A percentile compares a stretch with the other conserved stretches of the same genome.
Conservation (phyloP, 2,888 invertebrate species). For the Calephelis perditalis region DNA sequence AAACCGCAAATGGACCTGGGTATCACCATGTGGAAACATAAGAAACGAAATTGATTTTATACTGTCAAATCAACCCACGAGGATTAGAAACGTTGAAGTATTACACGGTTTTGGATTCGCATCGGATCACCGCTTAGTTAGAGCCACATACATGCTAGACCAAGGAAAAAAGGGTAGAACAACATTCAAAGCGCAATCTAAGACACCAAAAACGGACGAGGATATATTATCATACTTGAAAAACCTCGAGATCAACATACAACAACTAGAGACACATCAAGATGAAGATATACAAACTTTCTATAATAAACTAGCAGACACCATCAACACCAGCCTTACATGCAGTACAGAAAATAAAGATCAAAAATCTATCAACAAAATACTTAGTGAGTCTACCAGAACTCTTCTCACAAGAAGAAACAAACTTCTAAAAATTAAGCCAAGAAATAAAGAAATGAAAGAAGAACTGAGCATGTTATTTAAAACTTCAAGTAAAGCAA, state of each 20-base stretch:
- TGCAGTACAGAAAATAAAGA: slow-evolving; percentile 14
- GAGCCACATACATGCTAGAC: not conserved
- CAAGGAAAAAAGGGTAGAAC: slow-evolving; percentile 16
- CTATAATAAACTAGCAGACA: slow-evolving; percentile 17
- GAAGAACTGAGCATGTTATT: no score
- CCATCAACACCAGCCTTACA: slow-evolving; percentile 17
- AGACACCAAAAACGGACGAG: slow-evolving; percentile 16
- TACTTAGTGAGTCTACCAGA: slow-evolving; percentile 17
- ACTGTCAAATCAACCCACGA: slow-evolving; percentile 13
- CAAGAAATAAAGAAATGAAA: no score
- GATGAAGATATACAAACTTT: slow-evolving; percentile 15
- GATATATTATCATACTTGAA: slow-evolving; percentile 15
- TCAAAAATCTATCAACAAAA: slow-evolving; percentile 16
- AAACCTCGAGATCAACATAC: slow-evolving; percentile 15
- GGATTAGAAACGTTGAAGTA: not conserved
- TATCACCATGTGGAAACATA: no score
- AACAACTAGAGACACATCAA: slow-evolving; percentile 11
- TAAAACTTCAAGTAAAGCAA: slow-evolving; percentile 15
- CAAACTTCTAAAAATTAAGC: not conserved
- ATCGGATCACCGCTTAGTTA: not conserved
- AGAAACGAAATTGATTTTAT: no score
- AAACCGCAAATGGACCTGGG: no score
- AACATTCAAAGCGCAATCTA: slow-evolving; percentile 16
- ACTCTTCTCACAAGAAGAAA: slow-evolving; percentile 18
- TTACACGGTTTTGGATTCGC: not conserved